Percentiles rank a stretch among this genome's conserved stretches.
phyloP scores from a whole-genome alignment of 2,113 vertebrate species.

The Apistogramma diplotaenia region DNA sequence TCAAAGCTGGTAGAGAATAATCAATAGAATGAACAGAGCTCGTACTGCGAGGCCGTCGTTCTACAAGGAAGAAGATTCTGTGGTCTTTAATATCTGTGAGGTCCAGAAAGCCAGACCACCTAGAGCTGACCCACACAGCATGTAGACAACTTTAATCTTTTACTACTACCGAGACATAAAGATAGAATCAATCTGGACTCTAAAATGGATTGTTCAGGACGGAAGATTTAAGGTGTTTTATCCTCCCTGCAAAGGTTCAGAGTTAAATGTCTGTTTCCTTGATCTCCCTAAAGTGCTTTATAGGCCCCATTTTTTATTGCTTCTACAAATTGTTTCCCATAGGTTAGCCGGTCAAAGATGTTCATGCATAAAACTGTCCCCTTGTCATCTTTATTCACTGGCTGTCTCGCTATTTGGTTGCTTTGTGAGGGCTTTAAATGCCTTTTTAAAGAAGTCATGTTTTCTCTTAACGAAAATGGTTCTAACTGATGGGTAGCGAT shows the following conservation, averaged over 20 bases:
- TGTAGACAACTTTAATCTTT: constrained; percentile 66
- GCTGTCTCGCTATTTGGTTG: constrained; percentile 37
- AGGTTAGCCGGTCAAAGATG: constrained; percentile 53
- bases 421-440: not conserved
- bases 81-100: constrained; percentile 30
- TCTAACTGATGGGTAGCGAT: not conserved
- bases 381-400: constrained; percentile 49
- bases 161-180: constrained; percentile 62
- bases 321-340: constrained; percentile 60
- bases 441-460: not conserved
- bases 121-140: constrained; percentile 32
- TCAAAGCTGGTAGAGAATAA: not conserved
- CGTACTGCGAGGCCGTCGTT: not conserved
- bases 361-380: constrained; percentile 45
- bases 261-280: constrained; percentile 56
- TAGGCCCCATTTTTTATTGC: constrained; percentile 54
- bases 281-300: constrained; percentile 59
- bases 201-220: constrained; percentile 47
- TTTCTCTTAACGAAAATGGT: not conserved
- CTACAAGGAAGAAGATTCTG: not conserved
- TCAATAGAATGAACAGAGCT: constrained; percentile 30
- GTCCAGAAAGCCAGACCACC: constrained; percentile 55
- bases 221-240: constrained; percentile 65
- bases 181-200: constrained; percentile 57
- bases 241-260: constrained; percentile 25